Conservation (phyloP, 2,113 vertebrate genomes). For the Festucalex cinctus region DNA sequence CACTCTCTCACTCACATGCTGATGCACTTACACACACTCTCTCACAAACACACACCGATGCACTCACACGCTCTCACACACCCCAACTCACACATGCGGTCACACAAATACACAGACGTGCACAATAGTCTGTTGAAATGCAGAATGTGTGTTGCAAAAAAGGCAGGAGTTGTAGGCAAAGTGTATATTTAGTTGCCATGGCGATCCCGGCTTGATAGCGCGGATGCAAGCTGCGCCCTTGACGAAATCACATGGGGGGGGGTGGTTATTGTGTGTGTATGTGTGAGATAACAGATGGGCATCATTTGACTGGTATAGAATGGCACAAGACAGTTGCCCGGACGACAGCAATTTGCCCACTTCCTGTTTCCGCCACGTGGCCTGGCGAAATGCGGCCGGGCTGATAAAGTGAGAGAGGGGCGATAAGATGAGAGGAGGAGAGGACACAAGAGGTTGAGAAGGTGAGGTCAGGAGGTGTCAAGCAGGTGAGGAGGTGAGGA, state of each 20-base stretch:
- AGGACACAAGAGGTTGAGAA: too few species aligned
- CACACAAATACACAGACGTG: neutral
- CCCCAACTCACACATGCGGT: neutral
- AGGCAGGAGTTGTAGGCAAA: slow-evolving; percentile 19
- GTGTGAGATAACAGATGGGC: slow-evolving; percentile 50
- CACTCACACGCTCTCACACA: neutral
- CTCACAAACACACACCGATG: neutral
- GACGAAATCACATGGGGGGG: slow-evolving; percentile 28
- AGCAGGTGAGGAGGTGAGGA: neutral
- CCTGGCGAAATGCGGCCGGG: slow-evolving; percentile 15
- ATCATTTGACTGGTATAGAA: slow-evolving; percentile 52
- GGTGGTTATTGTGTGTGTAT: neutral
- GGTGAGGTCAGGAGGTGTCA: too few species aligned
- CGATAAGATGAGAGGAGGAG: too few species aligned
- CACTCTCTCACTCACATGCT: neutral
- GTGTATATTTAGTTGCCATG: slow-evolving; percentile 53
- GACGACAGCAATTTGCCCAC: slow-evolving; percentile 49
- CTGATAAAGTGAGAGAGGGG: too few species aligned
- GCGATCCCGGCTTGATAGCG: slow-evolving; percentile 24
- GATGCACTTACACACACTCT: neutral
- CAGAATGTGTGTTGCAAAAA: neutral
- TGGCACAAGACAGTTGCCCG: slow-evolving; percentile 43
- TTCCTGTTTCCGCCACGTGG: slow-evolving; percentile 52
- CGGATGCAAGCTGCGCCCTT: slow-evolving; percentile 42
- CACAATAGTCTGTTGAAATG: slow-evolving; percentile 12